Base-by-base conservation (phyloP, 2,797 vertebrate species). In the Lepus townsendii region DNA sequence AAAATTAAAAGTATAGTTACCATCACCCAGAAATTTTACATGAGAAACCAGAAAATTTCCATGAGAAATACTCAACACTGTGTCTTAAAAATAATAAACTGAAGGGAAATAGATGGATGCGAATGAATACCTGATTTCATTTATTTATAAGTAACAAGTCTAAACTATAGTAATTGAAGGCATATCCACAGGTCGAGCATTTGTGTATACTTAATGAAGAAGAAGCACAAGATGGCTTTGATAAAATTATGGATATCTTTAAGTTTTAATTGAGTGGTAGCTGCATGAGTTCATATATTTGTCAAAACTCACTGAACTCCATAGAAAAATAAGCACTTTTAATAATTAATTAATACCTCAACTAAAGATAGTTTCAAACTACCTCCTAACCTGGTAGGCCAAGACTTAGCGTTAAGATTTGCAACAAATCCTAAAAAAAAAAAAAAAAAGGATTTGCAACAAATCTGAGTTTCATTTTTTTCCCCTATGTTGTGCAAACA, bases 111-210 rank as follows among this genome's bases (percentile, higher is more conserved):
- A 68, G 0, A 73, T 35, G 42, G 60, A 30, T 76, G 69, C 5
- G 20, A 80, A 83, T 72, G 20, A 8, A 42, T 73, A 5, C 32
- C 35, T 54, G 14, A 66, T 76, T 93, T 32, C 83, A 50, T 83
- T 62, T 89, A 79, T 78, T 65, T 32, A 38, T 30, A 79, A 83
- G 52, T 93, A 89, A n/a, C 47, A 76, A 75, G 65, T 38, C 7
- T 50, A 22, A 30, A 60, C 32, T 71, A 5, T 54, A 35, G 27
- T 54, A n/a, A 73, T 22, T 60, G 57, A 95, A 93, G 75, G 42
- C 1, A 3, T 22, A 50, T 78, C 38, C 69, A 12, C 84, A 86
- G 78, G 63, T 54, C 9, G 30, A 88, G 52, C 32, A 65, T 77
- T 24, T 87, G 27, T 38, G 38, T 47, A 57, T 27, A 11, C 24